These are phyloP conservation scores for Phaetusa simplex DNA, from an alignment of 2,113 vertebrate species.

Conservation along the genomic window DNA sequence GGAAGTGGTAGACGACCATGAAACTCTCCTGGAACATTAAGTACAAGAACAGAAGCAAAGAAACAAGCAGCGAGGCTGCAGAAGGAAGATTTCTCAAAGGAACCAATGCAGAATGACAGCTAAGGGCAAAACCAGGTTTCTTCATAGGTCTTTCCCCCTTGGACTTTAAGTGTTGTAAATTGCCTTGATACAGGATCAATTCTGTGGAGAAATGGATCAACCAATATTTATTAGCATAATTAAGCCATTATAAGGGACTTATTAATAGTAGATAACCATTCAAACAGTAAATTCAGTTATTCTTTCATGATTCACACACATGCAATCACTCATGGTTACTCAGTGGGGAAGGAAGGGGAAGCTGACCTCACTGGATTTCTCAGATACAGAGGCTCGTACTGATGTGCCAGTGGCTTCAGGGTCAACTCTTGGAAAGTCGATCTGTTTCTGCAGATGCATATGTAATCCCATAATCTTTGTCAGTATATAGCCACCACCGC, in stretches of 20 bases:
- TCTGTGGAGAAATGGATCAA: background rate
- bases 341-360: background rate
- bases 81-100: background rate
- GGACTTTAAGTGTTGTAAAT: background rate
- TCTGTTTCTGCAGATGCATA: background rate
- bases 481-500: background rate
- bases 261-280: background rate
- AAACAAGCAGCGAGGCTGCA: background rate
- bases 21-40: background rate
- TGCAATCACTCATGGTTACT: rapidly evolving
- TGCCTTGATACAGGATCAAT: background rate
- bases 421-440: background rate
- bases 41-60: background rate
- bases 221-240: background rate
- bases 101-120: background rate
- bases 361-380: background rate
- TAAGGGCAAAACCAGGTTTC: background rate
- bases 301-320: background rate
- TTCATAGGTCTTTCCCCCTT: rapidly evolving
- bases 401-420: background rate
- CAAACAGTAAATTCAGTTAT: background rate
- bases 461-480: background rate
- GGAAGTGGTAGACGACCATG: background rate
- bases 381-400: background rate
- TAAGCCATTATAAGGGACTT: background rate